These are phyloP conservation scores for Pomacea maculata DNA, from an alignment of 1,140 invertebrate species.

Conservation along the genomic window DNA sequence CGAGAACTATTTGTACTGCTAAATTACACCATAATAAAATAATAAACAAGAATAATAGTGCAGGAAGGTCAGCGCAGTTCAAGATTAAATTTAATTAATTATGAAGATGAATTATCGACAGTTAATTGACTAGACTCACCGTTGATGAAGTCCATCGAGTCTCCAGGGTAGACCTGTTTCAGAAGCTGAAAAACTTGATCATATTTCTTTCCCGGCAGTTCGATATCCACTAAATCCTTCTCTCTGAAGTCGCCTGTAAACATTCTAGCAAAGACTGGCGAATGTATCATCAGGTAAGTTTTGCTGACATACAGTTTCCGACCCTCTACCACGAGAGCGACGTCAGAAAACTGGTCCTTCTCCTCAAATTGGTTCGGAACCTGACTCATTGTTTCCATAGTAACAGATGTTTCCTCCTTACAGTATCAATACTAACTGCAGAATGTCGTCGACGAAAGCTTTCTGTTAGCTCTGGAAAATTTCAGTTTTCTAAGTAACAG, in stretches of 20 bases:
- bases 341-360: neutral
- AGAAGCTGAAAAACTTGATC: neutral
- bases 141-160: neutral
- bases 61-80: too few species aligned
- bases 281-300: neutral
- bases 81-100: too few species aligned
- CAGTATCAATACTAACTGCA: too few species aligned
- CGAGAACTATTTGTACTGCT: too few species aligned
- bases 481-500: too few species aligned
- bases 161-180: neutral
- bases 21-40: neutral
- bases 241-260: conserved; percentile 1
- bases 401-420: too few species aligned
- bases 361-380: neutral
- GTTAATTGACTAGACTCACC: neutral
- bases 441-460: too few species aligned
- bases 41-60: too few species aligned
- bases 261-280: neutral
- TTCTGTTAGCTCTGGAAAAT: too few species aligned
- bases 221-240: neutral
- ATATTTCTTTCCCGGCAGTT: neutral
- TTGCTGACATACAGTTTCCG: neutral
- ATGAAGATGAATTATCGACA: neutral
- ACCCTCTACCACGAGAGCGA: neutral
- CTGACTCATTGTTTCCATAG: too few species aligned